phyloP scores from a whole-genome alignment of 2,888 invertebrate species.

The Melanargia galathea region DNA sequence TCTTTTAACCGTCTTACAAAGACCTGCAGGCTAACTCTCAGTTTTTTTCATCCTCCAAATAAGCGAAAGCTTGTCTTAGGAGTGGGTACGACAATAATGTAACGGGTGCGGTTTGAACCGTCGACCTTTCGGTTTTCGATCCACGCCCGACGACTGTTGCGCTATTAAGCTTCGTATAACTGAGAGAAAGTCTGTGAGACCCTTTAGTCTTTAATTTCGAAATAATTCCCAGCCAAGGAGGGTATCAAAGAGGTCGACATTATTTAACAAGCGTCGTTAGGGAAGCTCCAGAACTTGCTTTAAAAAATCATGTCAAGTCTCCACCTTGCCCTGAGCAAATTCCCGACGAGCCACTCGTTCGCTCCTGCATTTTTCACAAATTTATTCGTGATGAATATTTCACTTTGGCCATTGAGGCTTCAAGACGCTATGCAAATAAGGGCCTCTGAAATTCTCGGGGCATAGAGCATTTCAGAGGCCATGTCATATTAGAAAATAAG shows the following conservation, averaged over 20 bases:
- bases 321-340: background rate
- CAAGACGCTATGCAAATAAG: conserved; percentile 36
- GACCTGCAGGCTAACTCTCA: too few species aligned
- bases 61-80: too few species aligned
- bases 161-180: too few species aligned
- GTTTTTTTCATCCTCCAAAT: too few species aligned
- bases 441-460: conserved; percentile 4
- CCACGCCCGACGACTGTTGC: too few species aligned
- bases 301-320: conserved; percentile 12
- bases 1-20: too few species aligned
- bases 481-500: background rate
- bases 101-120: too few species aligned
- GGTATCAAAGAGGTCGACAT: background rate
- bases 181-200: too few species aligned
- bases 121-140: too few species aligned
- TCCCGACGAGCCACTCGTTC: conserved; percentile 3
- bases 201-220: too few species aligned
- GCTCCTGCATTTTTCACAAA: conserved; percentile 28
- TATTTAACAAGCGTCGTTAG: background rate
- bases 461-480: too few species aligned
- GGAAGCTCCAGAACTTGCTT: background rate
- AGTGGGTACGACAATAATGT: too few species aligned
- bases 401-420: conserved; percentile 26
- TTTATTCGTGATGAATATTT: conserved; percentile 35
- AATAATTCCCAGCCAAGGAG: background rate